Evolutionary conservation across 2,888 invertebrate genomes (phyloP).

Genomic region (Therioaphis trifolii): DNA sequence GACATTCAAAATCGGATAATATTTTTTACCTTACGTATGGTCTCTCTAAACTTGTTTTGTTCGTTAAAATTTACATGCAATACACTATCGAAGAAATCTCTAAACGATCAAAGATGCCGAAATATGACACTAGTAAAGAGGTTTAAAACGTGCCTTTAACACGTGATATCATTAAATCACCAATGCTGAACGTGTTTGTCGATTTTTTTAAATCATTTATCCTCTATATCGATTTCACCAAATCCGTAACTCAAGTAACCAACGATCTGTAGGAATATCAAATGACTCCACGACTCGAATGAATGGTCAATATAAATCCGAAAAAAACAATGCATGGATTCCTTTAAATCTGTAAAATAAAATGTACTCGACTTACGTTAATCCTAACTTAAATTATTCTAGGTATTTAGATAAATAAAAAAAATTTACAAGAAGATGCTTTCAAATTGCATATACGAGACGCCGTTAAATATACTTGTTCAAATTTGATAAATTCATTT

Average conservation of each 20-base stretch:
- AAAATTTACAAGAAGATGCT: background rate
- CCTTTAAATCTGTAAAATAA: background rate
- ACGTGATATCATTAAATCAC: background rate
- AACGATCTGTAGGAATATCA: slow-evolving; percentile 30
- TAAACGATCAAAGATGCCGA: slow-evolving; percentile 44
- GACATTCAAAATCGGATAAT: slow-evolving; percentile 29
- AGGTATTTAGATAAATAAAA: background rate
- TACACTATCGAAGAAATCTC: slow-evolving; percentile 22
- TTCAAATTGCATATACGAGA: slow-evolving; percentile 43
- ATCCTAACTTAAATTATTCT: background rate
- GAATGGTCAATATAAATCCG: slow-evolving; percentile 12
- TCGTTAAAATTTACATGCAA: background rate
- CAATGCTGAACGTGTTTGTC: background rate
- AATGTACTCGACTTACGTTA: background rate
- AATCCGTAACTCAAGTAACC: slow-evolving; percentile 50
- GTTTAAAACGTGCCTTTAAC: background rate
- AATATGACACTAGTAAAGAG: slow-evolving; percentile 37
- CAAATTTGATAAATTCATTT: background rate
- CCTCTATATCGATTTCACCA: slow-evolving; percentile 42
- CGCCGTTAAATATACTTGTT: slow-evolving; percentile 25
- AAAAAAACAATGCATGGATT: background rate
- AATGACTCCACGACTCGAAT: slow-evolving; percentile 39
- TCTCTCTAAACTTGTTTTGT: slow-evolving; percentile 20
- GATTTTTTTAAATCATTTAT: background rate
- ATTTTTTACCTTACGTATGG: background rate